phyloP scores from a whole-genome alignment of 2,797 vertebrate species.

The Tympanoctomys barrerae region DNA sequence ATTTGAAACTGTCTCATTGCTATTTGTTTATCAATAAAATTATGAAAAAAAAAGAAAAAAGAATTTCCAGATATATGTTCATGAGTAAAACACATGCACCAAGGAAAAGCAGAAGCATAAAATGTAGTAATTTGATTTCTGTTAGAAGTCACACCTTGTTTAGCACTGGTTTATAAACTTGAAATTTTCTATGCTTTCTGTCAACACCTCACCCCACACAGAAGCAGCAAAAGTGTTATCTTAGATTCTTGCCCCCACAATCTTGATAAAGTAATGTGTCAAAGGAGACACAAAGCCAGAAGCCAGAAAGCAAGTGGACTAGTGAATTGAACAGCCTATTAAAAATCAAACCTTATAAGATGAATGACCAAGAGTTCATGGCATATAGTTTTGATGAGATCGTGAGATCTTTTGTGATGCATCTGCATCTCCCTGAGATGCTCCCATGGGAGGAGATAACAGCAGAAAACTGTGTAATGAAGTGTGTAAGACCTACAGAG shows the following conservation, averaged over 20 bases:
- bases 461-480: background rate
- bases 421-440: background rate
- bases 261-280: conserved; percentile 34
- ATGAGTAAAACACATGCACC: too few relatives aligned
- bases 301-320: accelerated
- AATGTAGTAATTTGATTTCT: background rate
- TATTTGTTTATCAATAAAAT: too few relatives aligned
- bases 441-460: background rate
- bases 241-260: conserved; percentile 45
- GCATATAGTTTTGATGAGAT: background rate
- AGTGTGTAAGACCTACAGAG: background rate
- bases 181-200: background rate
- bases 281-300: background rate
- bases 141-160: background rate
- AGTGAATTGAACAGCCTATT: accelerated
- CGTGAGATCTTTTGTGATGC: background rate
- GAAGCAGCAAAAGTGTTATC: background rate
- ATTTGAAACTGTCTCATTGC: too few relatives aligned
- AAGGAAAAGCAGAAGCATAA: too few relatives aligned
- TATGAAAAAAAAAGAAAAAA: too few relatives aligned
- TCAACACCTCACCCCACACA: background rate
- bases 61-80: too few relatives aligned
- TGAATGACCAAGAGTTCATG: background rate
- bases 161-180: background rate
- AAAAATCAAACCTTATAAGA: background rate